Evolutionary conservation across 2,113 vertebrate species (phyloP).

Genomic region (Propithecus coquereli): DNA sequence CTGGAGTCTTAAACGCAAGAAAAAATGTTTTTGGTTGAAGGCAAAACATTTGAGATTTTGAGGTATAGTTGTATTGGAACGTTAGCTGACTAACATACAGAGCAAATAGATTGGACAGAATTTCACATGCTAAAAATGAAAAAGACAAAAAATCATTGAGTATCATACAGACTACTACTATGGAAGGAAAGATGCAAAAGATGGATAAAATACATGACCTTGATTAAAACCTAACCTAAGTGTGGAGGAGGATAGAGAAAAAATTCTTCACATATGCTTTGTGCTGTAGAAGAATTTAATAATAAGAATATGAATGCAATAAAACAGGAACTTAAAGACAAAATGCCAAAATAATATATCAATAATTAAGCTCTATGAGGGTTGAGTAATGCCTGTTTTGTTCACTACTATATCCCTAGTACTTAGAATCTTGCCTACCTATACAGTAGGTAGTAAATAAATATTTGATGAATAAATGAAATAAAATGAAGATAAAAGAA

Average conservation of each 20-base stretch:
- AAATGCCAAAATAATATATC: not conserved
- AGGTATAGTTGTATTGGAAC: not conserved
- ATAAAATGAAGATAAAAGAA: not conserved
- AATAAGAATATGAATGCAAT: not conserved
- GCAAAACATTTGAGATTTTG: not conserved
- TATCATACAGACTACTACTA: not conserved
- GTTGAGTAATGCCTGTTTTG: not conserved
- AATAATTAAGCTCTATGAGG: not conserved
- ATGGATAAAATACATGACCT: not conserved
- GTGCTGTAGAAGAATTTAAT: not conserved
- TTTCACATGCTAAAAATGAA: not conserved
- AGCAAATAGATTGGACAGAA: not conserved
- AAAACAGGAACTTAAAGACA: not conserved
- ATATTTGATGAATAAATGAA: not conserved
- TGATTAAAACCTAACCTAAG: not conserved
- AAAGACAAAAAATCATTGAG: not conserved
- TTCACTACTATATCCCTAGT: not conserved
- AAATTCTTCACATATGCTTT: not conserved
- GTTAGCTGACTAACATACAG: not conserved
- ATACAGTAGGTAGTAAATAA: not conserved
- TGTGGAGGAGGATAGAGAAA: not conserved
- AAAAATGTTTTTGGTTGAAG: not conserved
- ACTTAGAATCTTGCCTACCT: not conserved
- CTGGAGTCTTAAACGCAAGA: not conserved
- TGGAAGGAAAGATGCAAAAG: not conserved